phyloP scores from a whole-genome alignment of 2,888 invertebrate genomes.

The Sesamia inferens region DNA sequence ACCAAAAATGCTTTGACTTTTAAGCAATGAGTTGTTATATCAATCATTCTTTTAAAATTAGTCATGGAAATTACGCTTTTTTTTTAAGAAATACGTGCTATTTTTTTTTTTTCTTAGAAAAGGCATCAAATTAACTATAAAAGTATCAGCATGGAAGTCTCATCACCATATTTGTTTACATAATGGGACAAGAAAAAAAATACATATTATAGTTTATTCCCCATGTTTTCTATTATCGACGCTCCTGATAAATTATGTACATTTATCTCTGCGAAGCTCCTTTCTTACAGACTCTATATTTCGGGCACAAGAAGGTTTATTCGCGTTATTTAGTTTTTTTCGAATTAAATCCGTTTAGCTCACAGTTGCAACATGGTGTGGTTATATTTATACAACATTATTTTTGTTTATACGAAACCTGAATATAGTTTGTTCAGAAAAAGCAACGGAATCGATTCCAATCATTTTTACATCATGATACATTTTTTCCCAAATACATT shows the following conservation, averaged over 20 bases:
- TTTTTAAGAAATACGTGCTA: too few relatives aligned
- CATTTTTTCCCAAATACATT: too few relatives aligned
- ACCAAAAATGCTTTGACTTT: too few relatives aligned
- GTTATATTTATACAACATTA: not conserved
- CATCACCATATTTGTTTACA: slow-evolving; percentile 22
- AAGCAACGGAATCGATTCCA: too few relatives aligned
- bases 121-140: not conserved
- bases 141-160: not conserved
- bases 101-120: not conserved
- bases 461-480: too few relatives aligned
- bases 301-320: slow-evolving; percentile 2
- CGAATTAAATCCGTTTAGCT: slow-evolving; percentile 22
- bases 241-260: slow-evolving; percentile 50
- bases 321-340: slow-evolving; percentile 35
- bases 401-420: too few relatives aligned
- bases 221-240: slow-evolving; percentile 42
- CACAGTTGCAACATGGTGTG: not conserved
- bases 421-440: too few relatives aligned
- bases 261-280: slow-evolving; percentile 36
- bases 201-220: slow-evolving; percentile 20
- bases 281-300: slow-evolving; percentile 41
- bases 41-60: not conserved
- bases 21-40: not conserved
- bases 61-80: not conserved
- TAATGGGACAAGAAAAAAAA: slow-evolving; percentile 30